Evolutionary conservation across 2,797 vertebrate genomes (phyloP).

Genomic region (Lepus oiostolus): DNA sequence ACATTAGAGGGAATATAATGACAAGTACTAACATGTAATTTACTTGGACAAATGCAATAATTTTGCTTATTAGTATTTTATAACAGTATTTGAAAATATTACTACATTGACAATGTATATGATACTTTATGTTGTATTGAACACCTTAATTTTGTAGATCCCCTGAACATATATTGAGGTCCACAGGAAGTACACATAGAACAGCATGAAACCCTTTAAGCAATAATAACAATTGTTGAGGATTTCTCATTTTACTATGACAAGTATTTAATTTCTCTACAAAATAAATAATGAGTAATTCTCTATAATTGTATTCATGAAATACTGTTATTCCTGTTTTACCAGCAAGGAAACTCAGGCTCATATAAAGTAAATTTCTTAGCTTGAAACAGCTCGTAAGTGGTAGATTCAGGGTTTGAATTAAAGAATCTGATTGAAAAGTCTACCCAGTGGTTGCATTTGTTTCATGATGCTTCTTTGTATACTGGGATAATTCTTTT

Average conservation of each 20-base stretch:
- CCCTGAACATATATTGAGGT: background rate
- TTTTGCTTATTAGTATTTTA: background rate
- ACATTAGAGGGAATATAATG: background rate
- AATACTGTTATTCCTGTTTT: background rate
- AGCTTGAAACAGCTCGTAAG: background rate
- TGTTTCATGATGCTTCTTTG: background rate
- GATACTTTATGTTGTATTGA: too few species aligned
- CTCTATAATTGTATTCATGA: background rate
- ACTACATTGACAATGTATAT: background rate
- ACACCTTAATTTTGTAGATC: too few species aligned
- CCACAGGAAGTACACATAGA: accelerated
- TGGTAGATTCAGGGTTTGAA: background rate
- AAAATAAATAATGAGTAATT: background rate
- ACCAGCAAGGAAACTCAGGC: background rate
- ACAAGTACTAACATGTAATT: background rate
- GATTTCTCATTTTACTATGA: background rate
- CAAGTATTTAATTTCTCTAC: background rate
- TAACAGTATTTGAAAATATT: background rate
- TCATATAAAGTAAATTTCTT: background rate
- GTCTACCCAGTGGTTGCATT: background rate
- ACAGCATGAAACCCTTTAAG: background rate
- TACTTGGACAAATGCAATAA: background rate
- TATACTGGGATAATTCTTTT: background rate
- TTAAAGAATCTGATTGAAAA: background rate
- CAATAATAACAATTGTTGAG: background rate